Percentiles rank a stretch among this genome's conserved stretches.
Evolutionary conservation across 2,888 invertebrate genomes (phyloP).

Genomic region (Latheticus oryzae): DNA sequence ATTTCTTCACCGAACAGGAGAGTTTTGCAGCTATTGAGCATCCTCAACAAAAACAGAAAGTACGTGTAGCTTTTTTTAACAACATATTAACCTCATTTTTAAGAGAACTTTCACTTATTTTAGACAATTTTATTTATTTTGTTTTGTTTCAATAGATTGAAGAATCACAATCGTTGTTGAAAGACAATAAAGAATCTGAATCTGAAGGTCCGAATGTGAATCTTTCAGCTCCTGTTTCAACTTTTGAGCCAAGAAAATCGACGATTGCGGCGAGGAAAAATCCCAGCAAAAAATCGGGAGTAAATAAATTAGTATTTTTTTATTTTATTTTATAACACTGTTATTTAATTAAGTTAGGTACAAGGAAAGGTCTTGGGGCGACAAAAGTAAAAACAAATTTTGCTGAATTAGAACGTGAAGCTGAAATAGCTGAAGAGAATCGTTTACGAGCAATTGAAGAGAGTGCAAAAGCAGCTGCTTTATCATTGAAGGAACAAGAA

Average conservation of each 20-base stretch:
- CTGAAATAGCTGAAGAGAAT: slow-evolving; percentile 85
- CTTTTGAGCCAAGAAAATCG: slow-evolving; percentile 68
- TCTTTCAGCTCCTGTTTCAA: slow-evolving; percentile 48
- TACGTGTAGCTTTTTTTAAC: too few relatives aligned
- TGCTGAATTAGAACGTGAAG: slow-evolving; percentile 92
- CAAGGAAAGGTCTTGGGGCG: slow-evolving; percentile 92
- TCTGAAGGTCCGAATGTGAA: slow-evolving; percentile 61
- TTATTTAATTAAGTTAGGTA: slow-evolving; percentile 75
- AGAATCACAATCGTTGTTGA: slow-evolving; percentile 32
- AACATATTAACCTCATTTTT: too few relatives aligned
- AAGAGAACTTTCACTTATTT: too few relatives aligned
- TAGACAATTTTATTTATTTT: too few relatives aligned
- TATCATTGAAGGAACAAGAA: slow-evolving; percentile 74
- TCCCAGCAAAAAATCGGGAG: slow-evolving; percentile 76
- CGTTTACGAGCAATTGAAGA: slow-evolving; percentile 63
- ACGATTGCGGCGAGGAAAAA: slow-evolving; percentile 80
- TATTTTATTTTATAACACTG: slow-evolving; percentile 3
- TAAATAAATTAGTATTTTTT: slow-evolving; percentile 53
- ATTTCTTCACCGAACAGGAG: slow-evolving; percentile 91
- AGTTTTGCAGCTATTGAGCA: slow-evolving; percentile 52
- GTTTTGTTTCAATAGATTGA: too few relatives aligned
- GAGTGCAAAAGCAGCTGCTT: slow-evolving; percentile 61
- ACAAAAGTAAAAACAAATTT: slow-evolving; percentile 95
- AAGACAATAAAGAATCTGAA: slow-evolving; percentile 43
- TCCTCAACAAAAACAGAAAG: slow-evolving; percentile 46